Base-by-base conservation (phyloP, 2,797 vertebrate genomes). In the Anomalospiza imberbis region DNA sequence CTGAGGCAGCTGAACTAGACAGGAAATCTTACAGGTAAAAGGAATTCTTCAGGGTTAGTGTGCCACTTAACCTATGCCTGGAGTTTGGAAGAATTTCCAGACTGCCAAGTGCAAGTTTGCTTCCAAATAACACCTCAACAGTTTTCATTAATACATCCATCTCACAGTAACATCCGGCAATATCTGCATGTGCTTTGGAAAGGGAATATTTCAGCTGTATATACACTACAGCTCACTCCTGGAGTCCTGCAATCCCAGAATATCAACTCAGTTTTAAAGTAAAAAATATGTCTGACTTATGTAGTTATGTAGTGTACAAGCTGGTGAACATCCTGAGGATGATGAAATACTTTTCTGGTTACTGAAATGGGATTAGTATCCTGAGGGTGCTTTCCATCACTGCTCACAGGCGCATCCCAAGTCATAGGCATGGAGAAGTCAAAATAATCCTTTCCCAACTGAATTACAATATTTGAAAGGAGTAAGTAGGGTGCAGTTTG, bases 381-480 rank as follows among this genome's bases (percentile, higher is more conserved):
- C 36, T 47, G 16, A 1, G 2, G 10, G 31, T 47, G 25, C 4
- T 77, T 70, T 44, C 11, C 42, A 67, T 24, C 38, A 24, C 51
- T 76, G 26, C 6, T 75, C 13, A 34, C 29, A 50, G 17, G 3
- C 54, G 2, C n/a, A n/a, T 80, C 55, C 20, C 28, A 85, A 40
- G 29, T 12, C 47, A 54, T 5, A 53, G 38, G 5, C 40, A 18
- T 0, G 0, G 38, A 50, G 53, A 53, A 72, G 12, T 0, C 40
- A 60, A 78, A 91, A 42, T 32, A 7, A 14, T 57, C 29, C 14
- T 93, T 70, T 73, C 15, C 18, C 34, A 60, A 26, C 0, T 66
- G 76, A 90, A 53, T 22, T 51, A 10, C 24, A 85, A 32, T 13
- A 6, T 74, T 76, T 91, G 57, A 42, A 63, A 68, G 29, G 4